A percentile compares a stretch with the other conserved stretches of the same genome.
Conservation (phyloP, 1,140 invertebrate species). For the Drosophila punjabiensis region DNA sequence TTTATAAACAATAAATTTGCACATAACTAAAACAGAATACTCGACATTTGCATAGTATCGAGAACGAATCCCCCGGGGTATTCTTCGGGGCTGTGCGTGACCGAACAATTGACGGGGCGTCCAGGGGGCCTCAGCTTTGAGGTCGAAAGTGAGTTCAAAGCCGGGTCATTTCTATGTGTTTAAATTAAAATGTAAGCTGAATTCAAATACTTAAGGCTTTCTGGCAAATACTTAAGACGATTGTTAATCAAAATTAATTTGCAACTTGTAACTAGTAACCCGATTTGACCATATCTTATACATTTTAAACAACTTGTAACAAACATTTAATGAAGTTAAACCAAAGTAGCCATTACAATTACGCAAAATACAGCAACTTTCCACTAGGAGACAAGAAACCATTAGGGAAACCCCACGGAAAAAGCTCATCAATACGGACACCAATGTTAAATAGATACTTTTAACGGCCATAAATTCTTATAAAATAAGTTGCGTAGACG, state of each 20-base stretch:
- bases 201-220: too few relatives aligned
- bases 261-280: background rate
- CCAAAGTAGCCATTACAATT: background rate
- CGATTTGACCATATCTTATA: background rate
- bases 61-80: constrained; percentile 29
- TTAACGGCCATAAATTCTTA: constrained; percentile 29
- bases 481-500: constrained; percentile 14
- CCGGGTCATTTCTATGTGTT: background rate
- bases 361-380: constrained; percentile 5
- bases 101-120: constrained; percentile 18
- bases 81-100: constrained; percentile 33
- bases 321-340: background rate
- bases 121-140: background rate
- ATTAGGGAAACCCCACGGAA: background rate
- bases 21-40: constrained; percentile 71
- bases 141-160: background rate
- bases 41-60: constrained; percentile 65
- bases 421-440: background rate
- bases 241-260: background rate
- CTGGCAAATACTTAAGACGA: background rate
- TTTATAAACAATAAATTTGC: constrained; percentile 75
- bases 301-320: background rate
- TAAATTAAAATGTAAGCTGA: background rate
- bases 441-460: constrained; percentile 6
- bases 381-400: background rate